Conservation (phyloP, 2,797 vertebrate genomes). For the Falco cherrug region DNA sequence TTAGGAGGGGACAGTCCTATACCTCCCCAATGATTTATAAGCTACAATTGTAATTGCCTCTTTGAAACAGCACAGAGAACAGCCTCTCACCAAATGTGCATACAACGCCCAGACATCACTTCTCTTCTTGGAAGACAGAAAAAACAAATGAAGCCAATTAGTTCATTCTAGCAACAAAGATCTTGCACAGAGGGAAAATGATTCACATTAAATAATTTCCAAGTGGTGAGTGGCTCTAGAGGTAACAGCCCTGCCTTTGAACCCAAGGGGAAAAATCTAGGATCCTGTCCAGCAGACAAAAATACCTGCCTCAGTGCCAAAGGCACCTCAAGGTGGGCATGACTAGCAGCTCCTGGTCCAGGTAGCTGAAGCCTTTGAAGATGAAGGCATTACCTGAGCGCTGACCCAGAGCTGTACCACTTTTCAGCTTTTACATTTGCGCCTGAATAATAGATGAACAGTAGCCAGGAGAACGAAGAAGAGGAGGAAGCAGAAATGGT, state of each 20-base stretch:
- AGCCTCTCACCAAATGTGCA: slow-evolving; percentile 46
- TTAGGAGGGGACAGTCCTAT: slow-evolving; percentile 55
- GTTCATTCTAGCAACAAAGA: slow-evolving; percentile 67
- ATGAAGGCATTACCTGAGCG: not conserved
- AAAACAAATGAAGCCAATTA: slow-evolving; percentile 40
- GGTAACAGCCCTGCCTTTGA: not conserved
- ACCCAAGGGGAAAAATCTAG: not conserved
- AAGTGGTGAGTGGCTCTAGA: not conserved
- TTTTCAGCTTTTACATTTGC: slow-evolving; percentile 1
- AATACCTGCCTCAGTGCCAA: not conserved
- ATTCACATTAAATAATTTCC: slow-evolving; percentile 36
- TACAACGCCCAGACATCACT: slow-evolving; percentile 6
- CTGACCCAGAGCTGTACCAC: not conserved
- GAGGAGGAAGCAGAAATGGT: not conserved
- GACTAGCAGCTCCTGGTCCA: not conserved
- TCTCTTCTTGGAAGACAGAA: slow-evolving; percentile 10
- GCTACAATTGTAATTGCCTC: slow-evolving; percentile 67
- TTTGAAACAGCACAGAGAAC: slow-evolving; percentile 66
- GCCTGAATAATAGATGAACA: not conserved
- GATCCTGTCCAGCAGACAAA: not conserved
- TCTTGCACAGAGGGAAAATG: slow-evolving; percentile 24
- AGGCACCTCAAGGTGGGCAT: not conserved
- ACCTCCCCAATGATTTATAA: slow-evolving; percentile 70
- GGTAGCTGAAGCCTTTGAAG: slow-evolving; percentile 15
- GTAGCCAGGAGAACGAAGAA: not conserved